Conservation (phyloP, 2,113 vertebrate species). For the Hirundichthys speculiger region DNA sequence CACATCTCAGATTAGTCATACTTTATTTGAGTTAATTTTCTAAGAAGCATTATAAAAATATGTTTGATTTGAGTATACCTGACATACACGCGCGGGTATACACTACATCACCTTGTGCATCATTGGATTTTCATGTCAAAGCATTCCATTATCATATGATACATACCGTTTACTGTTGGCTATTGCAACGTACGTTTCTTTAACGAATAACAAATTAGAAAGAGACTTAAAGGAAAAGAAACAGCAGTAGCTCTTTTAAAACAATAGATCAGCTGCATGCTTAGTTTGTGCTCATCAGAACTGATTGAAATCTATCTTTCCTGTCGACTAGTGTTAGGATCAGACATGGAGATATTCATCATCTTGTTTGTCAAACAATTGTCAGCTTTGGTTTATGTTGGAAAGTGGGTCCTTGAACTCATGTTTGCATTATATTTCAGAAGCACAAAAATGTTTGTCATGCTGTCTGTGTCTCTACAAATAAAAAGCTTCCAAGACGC, state of each 20-base stretch:
- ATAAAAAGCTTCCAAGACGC: slow-evolving; percentile 6
- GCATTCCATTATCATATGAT: slow-evolving; percentile 68
- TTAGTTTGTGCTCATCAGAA: slow-evolving; percentile 58
- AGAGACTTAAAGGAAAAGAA: slow-evolving; percentile 34
- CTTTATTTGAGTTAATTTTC: slow-evolving; percentile 73
- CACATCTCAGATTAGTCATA: slow-evolving; percentile 21
- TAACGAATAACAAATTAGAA: slow-evolving; percentile 38
- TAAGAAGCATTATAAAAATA: slow-evolving; percentile 86
- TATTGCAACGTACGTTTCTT: slow-evolving; percentile 49
- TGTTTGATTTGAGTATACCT: slow-evolving; percentile 72
- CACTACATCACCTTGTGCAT: slow-evolving; percentile 55
- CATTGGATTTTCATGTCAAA: slow-evolving; percentile 59
- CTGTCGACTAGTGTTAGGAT: slow-evolving; percentile 25
- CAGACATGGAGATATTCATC: slow-evolving; percentile 16
- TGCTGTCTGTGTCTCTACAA: neutral
- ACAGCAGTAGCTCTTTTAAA: slow-evolving; percentile 44
- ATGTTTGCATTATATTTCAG: slow-evolving; percentile 56
- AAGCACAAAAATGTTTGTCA: slow-evolving; percentile 4
- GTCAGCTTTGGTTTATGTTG: slow-evolving; percentile 32
- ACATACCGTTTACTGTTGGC: slow-evolving; percentile 40
- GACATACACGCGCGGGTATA: slow-evolving; percentile 69
- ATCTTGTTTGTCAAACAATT: slow-evolving; percentile 24
- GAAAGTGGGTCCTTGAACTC: slow-evolving; percentile 5
- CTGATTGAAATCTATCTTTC: slow-evolving; percentile 21
- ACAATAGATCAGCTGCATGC: slow-evolving; percentile 66